Evolutionary conservation across 1,140 invertebrate species (phyloP).

Genomic region (Solenopsis invicta): DNA sequence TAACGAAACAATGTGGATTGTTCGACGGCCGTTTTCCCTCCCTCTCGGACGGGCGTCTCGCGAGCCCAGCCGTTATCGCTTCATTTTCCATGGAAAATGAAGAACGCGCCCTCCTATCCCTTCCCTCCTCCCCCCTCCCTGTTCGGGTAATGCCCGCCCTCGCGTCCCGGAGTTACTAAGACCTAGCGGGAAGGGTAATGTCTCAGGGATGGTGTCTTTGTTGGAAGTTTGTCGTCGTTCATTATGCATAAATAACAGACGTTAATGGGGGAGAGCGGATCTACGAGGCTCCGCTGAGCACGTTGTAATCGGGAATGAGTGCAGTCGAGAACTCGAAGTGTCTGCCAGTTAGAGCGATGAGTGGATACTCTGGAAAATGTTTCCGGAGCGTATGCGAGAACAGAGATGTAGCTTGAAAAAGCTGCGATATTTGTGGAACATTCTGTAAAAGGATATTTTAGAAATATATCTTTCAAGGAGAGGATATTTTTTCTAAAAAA

Average conservation of each 20-base stretch:
- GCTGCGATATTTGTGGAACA: background rate
- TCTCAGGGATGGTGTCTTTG: slow-evolving; percentile 46
- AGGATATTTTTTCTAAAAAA: background rate
- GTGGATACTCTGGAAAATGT: slow-evolving; percentile 40
- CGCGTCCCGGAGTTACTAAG: background rate
- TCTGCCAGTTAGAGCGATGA: slow-evolving; percentile 40
- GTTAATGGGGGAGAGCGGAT: slow-evolving; percentile 45
- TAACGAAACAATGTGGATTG: slow-evolving; percentile 58
- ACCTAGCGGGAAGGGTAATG: slow-evolving; percentile 41
- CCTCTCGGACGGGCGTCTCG: background rate
- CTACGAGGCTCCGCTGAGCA: slow-evolving; percentile 8
- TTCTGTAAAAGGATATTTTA: background rate
- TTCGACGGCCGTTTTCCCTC: slow-evolving; percentile 31
- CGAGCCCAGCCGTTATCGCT: slow-evolving; percentile 36
- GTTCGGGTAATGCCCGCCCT: background rate
- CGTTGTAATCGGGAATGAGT: slow-evolving; percentile 56
- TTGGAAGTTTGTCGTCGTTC: slow-evolving; percentile 54
- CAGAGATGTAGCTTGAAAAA: background rate
- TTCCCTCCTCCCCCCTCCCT: too few relatives aligned
- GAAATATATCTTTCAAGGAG: too few relatives aligned
- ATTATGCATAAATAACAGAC: slow-evolving; percentile 63
- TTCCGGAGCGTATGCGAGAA: background rate
- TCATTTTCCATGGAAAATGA: slow-evolving; percentile 57
- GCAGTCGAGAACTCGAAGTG: slow-evolving; percentile 49
- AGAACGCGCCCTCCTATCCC: background rate